Base-by-base conservation (phyloP, 1,140 invertebrate genomes). In the Drosophila melanogaster region DNA sequence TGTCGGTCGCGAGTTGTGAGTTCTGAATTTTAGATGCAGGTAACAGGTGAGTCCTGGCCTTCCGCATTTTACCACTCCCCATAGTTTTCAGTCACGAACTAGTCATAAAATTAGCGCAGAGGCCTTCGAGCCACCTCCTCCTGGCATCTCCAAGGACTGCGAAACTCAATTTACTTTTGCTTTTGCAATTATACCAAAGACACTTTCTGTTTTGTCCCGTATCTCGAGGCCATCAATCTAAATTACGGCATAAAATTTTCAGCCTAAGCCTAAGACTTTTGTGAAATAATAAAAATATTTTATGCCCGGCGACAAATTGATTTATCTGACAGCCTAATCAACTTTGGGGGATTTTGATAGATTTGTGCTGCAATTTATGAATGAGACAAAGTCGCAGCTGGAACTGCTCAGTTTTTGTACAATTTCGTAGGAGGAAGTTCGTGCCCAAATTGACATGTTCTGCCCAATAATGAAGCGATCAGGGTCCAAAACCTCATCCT, bases 381-480 rank as follows among this genome's bases (percentile, higher is more conserved):
- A 69, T 79, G 67, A 67, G 41, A 70, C 66, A 69, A 69, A 69
- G 72, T 26, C 58, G 37, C 71, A 61, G 59, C 79, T 83, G 79
- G 73, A 81, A 67, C 47, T 57, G 50, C 47, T 43, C 62, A 67
- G 56, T 81, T 76, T 46, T 61, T 54, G 12, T 33, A 55, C 58
- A 60, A 70, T 38, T 74, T 55, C 30, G 14, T 10, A n/a, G 15
- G 11, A 33, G 37, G 69, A 55, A 74, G 59, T 47, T 57, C 17
- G 47, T 50, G 38, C 4, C 74, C 56, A 77, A 83, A 86, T 86
- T 86, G 83, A 86, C 75, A 87, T 83, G 70, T 87, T 76, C 66
- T 70, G 57, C 62, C 51, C 60, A 70, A 89, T 87, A 84, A 87
- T 87, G 76, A 87, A 87, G 83, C 72, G 77, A 84, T 85, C 80